phyloP scores from a whole-genome alignment of 2,888 invertebrate species.

The Sinohyriopsis cumingii region DNA sequence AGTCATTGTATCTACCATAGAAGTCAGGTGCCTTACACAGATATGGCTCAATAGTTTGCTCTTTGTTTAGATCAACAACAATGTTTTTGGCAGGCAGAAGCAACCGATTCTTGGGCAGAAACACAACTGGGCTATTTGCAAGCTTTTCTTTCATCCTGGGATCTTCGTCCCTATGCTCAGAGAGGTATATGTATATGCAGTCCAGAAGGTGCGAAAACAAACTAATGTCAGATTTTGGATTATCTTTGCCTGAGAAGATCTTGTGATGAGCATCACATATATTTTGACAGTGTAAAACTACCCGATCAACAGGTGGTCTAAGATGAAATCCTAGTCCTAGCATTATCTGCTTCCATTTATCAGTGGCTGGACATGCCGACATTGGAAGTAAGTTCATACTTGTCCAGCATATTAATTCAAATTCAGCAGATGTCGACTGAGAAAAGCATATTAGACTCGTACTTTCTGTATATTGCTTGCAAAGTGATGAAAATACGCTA shows the following conservation, averaged over 20 bases:
- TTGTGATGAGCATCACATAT: slow-evolving; percentile 13
- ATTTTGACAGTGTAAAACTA: slow-evolving; percentile 26
- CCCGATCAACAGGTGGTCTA: slow-evolving; percentile 12
- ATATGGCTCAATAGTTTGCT: too few relatives aligned
- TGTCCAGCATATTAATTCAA: slow-evolving; percentile 3
- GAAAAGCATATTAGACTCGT: slow-evolving; percentile 2
- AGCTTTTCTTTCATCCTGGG: background rate
- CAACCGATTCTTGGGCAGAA: slow-evolving; percentile 7
- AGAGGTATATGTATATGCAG: background rate
- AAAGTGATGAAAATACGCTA: background rate
- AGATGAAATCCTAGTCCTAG: slow-evolving; percentile 14
- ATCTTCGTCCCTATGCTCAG: background rate
- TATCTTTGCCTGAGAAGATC: too few relatives aligned
- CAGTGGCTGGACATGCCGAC: background rate
- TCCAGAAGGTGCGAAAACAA: background rate
- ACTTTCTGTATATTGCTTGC: background rate
- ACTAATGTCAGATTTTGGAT: background rate
- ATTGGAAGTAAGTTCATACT: background rate
- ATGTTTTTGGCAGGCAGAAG: too few relatives aligned
- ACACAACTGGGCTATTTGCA: background rate
- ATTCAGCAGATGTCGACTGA: background rate
- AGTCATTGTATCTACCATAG: too few relatives aligned
- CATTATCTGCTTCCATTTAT: background rate
- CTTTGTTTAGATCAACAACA: slow-evolving; percentile 1
- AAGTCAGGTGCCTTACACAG: too few relatives aligned